Percentiles rank a stretch among this genome's conserved stretches.
phyloP scores from a whole-genome alignment of 2,888 invertebrate species.

The Mythimna lalbum region DNA sequence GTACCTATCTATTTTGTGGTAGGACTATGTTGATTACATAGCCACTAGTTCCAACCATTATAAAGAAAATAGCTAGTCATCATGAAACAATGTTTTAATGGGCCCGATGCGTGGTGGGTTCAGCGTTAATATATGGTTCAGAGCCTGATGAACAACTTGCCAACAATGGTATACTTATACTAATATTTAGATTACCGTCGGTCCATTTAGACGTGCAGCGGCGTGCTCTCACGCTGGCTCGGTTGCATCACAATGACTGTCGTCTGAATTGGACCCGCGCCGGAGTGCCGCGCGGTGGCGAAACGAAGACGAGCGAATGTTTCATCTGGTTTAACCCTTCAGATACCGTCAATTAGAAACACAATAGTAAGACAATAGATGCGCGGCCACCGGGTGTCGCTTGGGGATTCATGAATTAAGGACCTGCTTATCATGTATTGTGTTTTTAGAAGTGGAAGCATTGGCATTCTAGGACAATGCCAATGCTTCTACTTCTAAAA shows the following conservation, averaged over 20 bases:
- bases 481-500: too few relatives aligned
- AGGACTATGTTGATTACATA: background rate
- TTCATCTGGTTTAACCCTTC: conserved; percentile 49
- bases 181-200: conserved; percentile 65
- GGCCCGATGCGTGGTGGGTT: conserved; percentile 6
- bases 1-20: too few relatives aligned
- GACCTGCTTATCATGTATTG: conserved; percentile 32
- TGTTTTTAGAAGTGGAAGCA: conserved; percentile 2
- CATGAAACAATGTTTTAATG: conserved; percentile 49
- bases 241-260: conserved; percentile 67
- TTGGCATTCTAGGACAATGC: too few relatives aligned
- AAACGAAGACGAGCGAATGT: conserved; percentile 60
- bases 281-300: conserved; percentile 64
- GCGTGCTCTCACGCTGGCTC: conserved; percentile 70
- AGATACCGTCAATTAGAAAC: too few relatives aligned
- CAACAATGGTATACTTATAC: conserved; percentile 58
- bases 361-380: too few relatives aligned
- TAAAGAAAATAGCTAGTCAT: conserved; percentile 41
- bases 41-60: conserved; percentile 4
- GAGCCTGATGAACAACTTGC: conserved; percentile 55
- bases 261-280: conserved; percentile 71
- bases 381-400: too few relatives aligned
- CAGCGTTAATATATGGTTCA: conserved; percentile 45
- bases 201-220: conserved; percentile 60
- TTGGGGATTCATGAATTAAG: too few relatives aligned